Conservation (phyloP, 2,797 vertebrate species). For the Betta splendens region DNA sequence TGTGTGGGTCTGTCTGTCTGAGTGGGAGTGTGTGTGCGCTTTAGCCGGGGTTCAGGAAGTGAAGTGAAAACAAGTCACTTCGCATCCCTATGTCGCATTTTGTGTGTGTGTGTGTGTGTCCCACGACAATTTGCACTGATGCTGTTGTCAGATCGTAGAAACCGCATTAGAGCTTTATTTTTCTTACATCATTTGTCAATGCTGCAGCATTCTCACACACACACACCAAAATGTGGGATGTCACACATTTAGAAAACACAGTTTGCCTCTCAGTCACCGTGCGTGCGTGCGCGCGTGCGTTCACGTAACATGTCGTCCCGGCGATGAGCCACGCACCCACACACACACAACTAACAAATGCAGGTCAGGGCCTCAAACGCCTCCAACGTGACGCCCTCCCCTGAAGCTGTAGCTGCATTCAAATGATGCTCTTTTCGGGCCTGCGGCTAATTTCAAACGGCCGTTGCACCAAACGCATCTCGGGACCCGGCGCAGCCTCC, state of each 20-base stretch:
- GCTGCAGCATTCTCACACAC: constrained; percentile 13
- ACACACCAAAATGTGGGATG: constrained; percentile 17
- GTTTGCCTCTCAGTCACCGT: constrained; percentile 46
- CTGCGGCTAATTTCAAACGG: no score
- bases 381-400: no score
- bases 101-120: constrained; percentile 4
- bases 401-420: no score
- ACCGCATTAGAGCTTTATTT: constrained; percentile 49
- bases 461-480: no score
- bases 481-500: no score
- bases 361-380: no score
- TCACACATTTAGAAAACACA: constrained; percentile 54
- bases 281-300: constrained; percentile 18
- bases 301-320: constrained; percentile 9
- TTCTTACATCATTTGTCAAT: constrained; percentile 60
- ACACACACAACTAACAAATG: no score
- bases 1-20: constrained; percentile 21
- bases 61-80: constrained; percentile 61
- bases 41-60: constrained; percentile 38
- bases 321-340: background rate
- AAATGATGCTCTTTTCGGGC: no score
- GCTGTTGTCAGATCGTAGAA: constrained; percentile 56
- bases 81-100: constrained; percentile 37
- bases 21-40: constrained; percentile 28
- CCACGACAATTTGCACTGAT: constrained; percentile 61